Conservation (phyloP, 1,140 invertebrate genomes). For the Proales similis region DNA sequence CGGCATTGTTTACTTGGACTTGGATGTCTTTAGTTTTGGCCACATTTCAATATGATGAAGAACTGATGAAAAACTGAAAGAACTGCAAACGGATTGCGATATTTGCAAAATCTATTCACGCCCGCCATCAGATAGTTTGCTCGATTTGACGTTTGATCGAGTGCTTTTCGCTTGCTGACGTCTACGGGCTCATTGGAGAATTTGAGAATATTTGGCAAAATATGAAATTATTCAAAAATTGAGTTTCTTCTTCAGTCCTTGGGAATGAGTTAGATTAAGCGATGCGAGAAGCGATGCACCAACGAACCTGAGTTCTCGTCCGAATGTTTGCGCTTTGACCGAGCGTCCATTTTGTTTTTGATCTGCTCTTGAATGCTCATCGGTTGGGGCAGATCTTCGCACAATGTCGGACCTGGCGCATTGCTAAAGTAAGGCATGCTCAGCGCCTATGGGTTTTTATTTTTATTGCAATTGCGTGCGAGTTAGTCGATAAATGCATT, state of each 20-base stretch:
- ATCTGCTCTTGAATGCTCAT: conserved; percentile 16
- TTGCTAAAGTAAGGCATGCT: conserved; percentile 61
- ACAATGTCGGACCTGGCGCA: conserved; percentile 76
- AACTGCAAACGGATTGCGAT: too few relatives aligned
- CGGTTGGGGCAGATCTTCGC: conserved; percentile 64
- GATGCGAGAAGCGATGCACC: neutral
- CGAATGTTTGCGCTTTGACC: conserved; percentile 17
- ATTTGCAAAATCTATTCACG: too few relatives aligned
- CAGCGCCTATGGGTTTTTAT: conserved; percentile 47
- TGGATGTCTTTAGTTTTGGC: too few relatives aligned
- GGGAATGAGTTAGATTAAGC: neutral
- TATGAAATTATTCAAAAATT: conserved; percentile 38
- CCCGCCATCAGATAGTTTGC: too few relatives aligned
- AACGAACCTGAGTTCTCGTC: conserved; percentile 23
- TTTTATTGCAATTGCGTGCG: conserved; percentile 1
- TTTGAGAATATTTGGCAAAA: too few relatives aligned
- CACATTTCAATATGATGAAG: too few relatives aligned
- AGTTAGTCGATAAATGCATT: too few relatives aligned
- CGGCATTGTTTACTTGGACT: too few relatives aligned
- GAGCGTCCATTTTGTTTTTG: conserved; percentile 34
- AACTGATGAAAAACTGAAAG: too few relatives aligned
- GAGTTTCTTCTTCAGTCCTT: conserved; percentile 29
- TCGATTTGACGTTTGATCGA: too few relatives aligned
- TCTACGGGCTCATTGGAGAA: too few relatives aligned
- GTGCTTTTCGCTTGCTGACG: too few relatives aligned